phyloP scores from a whole-genome alignment of 2,888 invertebrate species.

The Elegia similella region DNA sequence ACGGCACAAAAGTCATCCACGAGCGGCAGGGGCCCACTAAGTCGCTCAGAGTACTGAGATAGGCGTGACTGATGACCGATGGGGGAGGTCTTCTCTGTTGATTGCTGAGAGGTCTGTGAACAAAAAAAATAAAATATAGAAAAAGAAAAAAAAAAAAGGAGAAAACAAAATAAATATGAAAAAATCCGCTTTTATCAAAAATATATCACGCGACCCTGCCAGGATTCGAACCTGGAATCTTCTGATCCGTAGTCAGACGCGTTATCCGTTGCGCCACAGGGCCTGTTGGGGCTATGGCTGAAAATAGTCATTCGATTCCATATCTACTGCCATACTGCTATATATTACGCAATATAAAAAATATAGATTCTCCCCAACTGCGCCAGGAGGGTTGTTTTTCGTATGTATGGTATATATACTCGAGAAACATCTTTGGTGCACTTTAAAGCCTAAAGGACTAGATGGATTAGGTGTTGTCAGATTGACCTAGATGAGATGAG shows the following conservation, averaged over 20 bases:
- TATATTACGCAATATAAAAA: too few relatives aligned
- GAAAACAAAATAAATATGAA: neutral
- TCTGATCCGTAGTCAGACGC: slow-evolving; percentile 88
- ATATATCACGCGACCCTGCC: slow-evolving; percentile 71
- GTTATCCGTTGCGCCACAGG: slow-evolving; percentile 86
- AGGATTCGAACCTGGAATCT: slow-evolving; percentile 86
- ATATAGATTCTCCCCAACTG: too few relatives aligned
- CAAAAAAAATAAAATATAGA: slow-evolving; percentile 5
- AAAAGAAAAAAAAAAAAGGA: neutral
- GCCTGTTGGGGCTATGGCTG: slow-evolving; percentile 43
- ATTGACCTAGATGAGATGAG: too few relatives aligned
- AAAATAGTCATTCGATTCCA: neutral
- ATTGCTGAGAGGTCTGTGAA: slow-evolving; percentile 39
- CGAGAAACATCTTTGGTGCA: too few relatives aligned
- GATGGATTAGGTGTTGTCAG: too few relatives aligned
- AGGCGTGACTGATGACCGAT: slow-evolving; percentile 83
- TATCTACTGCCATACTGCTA: too few relatives aligned
- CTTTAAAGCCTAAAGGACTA: too few relatives aligned
- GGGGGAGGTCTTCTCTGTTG: slow-evolving; percentile 66
- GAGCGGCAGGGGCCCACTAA: slow-evolving; percentile 86
- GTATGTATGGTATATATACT: too few relatives aligned
- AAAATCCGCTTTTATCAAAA: neutral
- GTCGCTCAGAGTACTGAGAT: slow-evolving; percentile 82
- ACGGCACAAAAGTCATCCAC: slow-evolving; percentile 96
- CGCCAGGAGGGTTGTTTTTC: too few relatives aligned